These are phyloP conservation scores for Alethe diademata DNA, from an alignment of 2,113 vertebrate genomes.

Conservation along the genomic window DNA sequence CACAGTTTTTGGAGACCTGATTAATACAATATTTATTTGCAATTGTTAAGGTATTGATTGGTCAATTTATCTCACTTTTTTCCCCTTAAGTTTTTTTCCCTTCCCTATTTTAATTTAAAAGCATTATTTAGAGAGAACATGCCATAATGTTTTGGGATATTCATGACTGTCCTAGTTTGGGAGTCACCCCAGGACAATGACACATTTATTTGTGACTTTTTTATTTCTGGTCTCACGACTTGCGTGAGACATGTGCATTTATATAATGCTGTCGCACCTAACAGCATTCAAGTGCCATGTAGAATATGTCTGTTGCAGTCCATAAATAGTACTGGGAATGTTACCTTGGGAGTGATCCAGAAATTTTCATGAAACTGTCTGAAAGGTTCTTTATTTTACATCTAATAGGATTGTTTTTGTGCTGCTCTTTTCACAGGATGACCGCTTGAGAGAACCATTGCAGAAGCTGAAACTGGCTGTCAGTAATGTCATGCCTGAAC, in stretches of 20 bases:
- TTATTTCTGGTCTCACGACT: not conserved
- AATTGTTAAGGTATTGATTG: not conserved
- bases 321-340: not conserved
- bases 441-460: constrained; percentile 88
- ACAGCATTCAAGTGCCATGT: not conserved
- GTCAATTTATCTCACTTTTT: not conserved
- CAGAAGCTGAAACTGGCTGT: constrained; percentile 95
- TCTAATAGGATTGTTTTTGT: not conserved
- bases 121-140: not conserved
- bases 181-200: no score
- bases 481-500: constrained; percentile 93
- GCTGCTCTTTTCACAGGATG: constrained; percentile 79
- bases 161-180: not conserved
- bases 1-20: not conserved
- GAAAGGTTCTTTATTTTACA: not conserved
- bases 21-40: not conserved
- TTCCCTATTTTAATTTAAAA: not conserved
- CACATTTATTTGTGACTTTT: not conserved
- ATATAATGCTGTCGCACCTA: not conserved
- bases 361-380: not conserved
- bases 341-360: not conserved
- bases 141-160: not conserved
- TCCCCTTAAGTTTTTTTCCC: not conserved
- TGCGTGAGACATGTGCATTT: not conserved
- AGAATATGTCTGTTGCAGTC: not conserved